Base-by-base conservation (phyloP, 2,797 vertebrate genomes). In the Pteropus rufus region DNA sequence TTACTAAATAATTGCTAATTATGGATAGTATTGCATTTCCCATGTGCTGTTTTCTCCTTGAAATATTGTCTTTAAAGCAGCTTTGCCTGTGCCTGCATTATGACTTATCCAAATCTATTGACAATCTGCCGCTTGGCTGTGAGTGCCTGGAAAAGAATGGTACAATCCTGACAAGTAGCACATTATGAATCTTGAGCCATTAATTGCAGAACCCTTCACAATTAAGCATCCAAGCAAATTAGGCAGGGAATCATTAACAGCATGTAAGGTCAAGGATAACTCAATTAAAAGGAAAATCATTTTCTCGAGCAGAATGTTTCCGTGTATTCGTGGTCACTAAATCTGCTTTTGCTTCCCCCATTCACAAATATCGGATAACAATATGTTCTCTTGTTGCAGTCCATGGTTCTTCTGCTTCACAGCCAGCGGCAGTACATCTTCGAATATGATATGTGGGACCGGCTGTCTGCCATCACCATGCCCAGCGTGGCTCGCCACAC, bases 381-480 rank as follows among this genome's bases (percentile, higher is more conserved):
- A 93, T 98, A 81, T 93, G 82, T 96, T 98, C 95, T 97, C 97
- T 97, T 97, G 96, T 98, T 98, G 67, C 98, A 99, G 99, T 99
- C 99, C 96, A 99, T 99, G 99, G 99, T 99, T 86, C 99, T 99
- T 76, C 99, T 99, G 98, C 99, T 99, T 65, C 99, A 99, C 97
- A 99, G 99, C 98, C 99, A 99, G 97, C 98, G 99, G 73, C 99
- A 99, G 98, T 99, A 99, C 98, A 99, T 99, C 98, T 99, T 99
- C 12, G 99, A 99, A 87, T 99, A 99, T 0, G 99, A 99, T 96
- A 98, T 99, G 94, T 98, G 99, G 98, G 99, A 99, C 96, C 99
- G 99, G 24, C 99, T 99, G 19, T 99, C 99, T 0, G 99, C 99
- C 88, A 99, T 99, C 98, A 99, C 99, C 60, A 99, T 99, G 99